These are phyloP conservation scores for Octodonta nipae DNA, from an alignment of 2,888 invertebrate species.

Conservation along the genomic window DNA sequence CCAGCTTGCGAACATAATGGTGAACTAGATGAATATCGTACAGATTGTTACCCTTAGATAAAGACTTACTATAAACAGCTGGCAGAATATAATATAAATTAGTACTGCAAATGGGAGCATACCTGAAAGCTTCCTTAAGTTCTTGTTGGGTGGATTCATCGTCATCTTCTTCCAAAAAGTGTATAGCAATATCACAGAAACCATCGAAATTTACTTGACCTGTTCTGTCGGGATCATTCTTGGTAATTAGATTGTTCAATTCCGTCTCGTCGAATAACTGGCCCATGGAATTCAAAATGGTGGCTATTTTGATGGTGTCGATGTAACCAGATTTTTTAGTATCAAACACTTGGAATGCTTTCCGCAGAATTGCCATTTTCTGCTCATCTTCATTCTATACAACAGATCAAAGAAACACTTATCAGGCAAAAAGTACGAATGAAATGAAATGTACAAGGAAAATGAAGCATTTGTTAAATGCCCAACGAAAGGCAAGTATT, in stretches of 20 bases:
- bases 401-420: too few species aligned
- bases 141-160: conserved; percentile 94
- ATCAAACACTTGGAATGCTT: conserved; percentile 95
- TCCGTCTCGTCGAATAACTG: conserved; percentile 87
- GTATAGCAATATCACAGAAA: conserved; percentile 82
- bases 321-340: conserved; percentile 85
- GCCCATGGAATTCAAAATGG: conserved; percentile 87
- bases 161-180: conserved; percentile 91
- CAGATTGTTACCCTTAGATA: too few species aligned
- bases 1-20: too few species aligned
- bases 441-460: too few species aligned
- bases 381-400: conserved; percentile 46
- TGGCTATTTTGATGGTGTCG: conserved; percentile 79
- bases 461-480: too few species aligned
- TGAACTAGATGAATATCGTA: too few species aligned
- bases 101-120: too few species aligned
- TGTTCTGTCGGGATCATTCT: conserved; percentile 79
- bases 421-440: too few species aligned
- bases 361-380: conserved; percentile 80
- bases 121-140: conserved; percentile 90
- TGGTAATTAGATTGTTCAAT: conserved; percentile 73
- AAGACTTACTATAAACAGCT: too few species aligned
- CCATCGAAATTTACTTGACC: conserved; percentile 92
- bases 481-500: too few species aligned
- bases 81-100: too few species aligned